These are phyloP conservation scores for Phorcus lineatus DNA, from an alignment of 2,888 invertebrate genomes.

Conservation along the genomic window DNA sequence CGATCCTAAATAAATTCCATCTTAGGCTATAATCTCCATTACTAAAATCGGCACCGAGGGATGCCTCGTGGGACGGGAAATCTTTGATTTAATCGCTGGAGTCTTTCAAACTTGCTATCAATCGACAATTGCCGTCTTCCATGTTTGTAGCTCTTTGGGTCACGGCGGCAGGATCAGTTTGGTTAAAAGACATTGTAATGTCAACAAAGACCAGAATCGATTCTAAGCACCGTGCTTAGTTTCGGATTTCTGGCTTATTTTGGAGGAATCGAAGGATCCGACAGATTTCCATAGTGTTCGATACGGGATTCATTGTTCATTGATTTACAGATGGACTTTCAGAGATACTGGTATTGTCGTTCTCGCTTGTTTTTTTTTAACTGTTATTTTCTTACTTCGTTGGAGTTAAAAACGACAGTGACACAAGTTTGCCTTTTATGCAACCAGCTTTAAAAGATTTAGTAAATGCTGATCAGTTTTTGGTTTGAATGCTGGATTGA, in stretches of 20 bases:
- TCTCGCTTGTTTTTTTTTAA: no score
- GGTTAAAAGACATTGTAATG: conserved; percentile 10
- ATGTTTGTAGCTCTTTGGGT: not conserved
- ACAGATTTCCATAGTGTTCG: not conserved
- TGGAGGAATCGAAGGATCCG: conserved; percentile 1
- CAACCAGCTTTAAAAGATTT: no score
- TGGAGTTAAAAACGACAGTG: no score
- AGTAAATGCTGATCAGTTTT: no score
- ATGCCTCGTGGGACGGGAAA: not conserved
- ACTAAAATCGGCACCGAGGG: not conserved
- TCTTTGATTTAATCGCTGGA: not conserved
- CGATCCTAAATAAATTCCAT: not conserved
- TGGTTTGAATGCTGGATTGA: no score
- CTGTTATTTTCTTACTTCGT: no score
- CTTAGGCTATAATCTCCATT: not conserved
- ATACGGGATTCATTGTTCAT: not conserved
- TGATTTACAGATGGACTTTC: not conserved
- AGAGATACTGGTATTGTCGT: no score
- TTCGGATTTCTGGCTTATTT: not conserved
- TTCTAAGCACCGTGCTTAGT: not conserved
- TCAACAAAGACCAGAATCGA: not conserved
- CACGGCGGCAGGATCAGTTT: not conserved
- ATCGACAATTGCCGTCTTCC: not conserved
- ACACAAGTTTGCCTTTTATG: no score
- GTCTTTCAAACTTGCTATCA: not conserved